A percentile compares a stretch with the other conserved stretches of the same genome.
phyloP scores from a whole-genome alignment of 2,888 invertebrate species.

The Rotaria socialis region DNA sequence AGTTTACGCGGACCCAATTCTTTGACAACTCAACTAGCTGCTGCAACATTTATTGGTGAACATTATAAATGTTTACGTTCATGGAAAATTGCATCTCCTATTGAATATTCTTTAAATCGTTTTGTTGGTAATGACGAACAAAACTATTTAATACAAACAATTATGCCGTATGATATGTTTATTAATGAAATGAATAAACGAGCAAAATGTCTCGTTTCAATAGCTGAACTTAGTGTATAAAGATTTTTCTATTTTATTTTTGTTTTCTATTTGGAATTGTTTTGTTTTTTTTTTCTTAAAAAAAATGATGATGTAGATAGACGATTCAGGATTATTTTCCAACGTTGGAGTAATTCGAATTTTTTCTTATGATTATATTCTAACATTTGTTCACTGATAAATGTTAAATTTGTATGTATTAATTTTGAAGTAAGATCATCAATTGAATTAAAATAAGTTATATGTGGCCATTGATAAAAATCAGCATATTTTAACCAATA shows the following conservation, averaged over 20 bases:
- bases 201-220: slow-evolving; percentile 27
- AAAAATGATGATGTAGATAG: background rate
- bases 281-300: slow-evolving; percentile 13
- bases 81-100: slow-evolving; percentile 19
- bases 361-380: background rate
- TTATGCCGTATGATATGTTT: slow-evolving; percentile 34
- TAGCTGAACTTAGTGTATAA: slow-evolving; percentile 6
- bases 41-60: slow-evolving; percentile 32
- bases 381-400: slow-evolving; percentile 41
- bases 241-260: background rate
- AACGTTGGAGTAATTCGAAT: background rate
- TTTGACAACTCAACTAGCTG: background rate
- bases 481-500: slow-evolving; percentile 47
- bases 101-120: slow-evolving; percentile 17
- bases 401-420: slow-evolving; percentile 14
- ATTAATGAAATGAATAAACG: slow-evolving; percentile 35
- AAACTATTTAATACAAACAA: background rate
- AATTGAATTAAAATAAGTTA: slow-evolving; percentile 43
- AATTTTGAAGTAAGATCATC: slow-evolving; percentile 42
- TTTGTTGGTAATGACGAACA: slow-evolving; percentile 13
- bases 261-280: background rate
- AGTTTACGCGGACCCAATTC: slow-evolving; percentile 31
- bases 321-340: background rate
- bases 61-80: background rate
- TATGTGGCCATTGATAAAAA: slow-evolving; percentile 45